Base-by-base conservation (phyloP, 2,113 vertebrate species). In the Diphyllodes magnificus region DNA sequence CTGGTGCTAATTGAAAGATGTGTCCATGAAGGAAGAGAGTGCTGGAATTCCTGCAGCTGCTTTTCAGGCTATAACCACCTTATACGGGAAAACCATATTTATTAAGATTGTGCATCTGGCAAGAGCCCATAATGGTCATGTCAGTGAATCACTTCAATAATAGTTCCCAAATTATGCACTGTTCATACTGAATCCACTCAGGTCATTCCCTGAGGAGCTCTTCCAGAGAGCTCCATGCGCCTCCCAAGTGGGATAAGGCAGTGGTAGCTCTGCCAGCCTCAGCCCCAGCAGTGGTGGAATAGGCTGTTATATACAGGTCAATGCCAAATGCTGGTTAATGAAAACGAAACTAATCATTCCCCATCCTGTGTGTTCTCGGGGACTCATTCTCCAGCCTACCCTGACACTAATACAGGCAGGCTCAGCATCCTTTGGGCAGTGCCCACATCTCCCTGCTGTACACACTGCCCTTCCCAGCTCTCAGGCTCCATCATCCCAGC, bases 31-130 rank as follows among this genome's bases (percentile, higher is more conserved):
- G 63, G 63, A 84, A 87, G 24, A 3, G 1, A 73, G 54, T 8
- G 8, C 40, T 85, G 87, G 49, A 82, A 92, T 76, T 90, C 63
- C 69, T 69, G 39, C 59, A 85, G 82, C 70, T 73, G 70, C 63
- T 91, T 53, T 87, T 59, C 66, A 66, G 75, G 47, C 82, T 69
- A 27, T 65, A 66, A 33, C 33, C 88, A 63, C 93, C 79, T 80
- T 88, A 91, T 73, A 88, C 24, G 71, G 94, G 28, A 91, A 95
- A 91, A 91, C 31, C 30, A 16, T 23, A 88, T 91, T 88, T 51
- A 73, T 77, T 66, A 65, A 63, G 63, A 85, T 6, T 39, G 42
- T 35, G 39, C 42, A 72, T 88, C 87, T 82, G 78, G 79, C 31
- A 7, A 84, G 79, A 92, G 76, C 82, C 75, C 82, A 27, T 53